phyloP scores from a whole-genome alignment of 1,140 invertebrate genomes.

The Brachionus rotundiformis region DNA sequence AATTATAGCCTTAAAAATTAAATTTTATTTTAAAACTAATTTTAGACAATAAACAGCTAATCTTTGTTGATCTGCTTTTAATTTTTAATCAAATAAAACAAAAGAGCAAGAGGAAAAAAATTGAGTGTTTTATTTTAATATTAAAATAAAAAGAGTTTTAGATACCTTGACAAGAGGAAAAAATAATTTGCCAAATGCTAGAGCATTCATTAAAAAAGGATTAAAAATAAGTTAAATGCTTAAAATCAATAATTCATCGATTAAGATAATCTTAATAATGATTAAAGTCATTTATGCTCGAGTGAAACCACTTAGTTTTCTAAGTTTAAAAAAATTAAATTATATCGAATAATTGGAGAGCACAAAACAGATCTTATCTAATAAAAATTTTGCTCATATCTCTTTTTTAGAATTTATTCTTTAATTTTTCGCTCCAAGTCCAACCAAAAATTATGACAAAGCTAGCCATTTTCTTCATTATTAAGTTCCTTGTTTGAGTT shows the following conservation, averaged over 20 bases:
- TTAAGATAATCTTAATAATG: conserved; percentile 31
- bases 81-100: neutral
- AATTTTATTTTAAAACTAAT: neutral
- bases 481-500: conserved; percentile 20
- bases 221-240: conserved; percentile 7
- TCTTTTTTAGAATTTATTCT: neutral
- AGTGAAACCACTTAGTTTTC: neutral
- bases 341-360: neutral
- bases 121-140: neutral
- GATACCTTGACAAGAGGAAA: neutral
- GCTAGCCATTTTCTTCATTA: neutral
- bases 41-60: conserved; percentile 2
- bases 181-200: neutral
- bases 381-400: neutral
- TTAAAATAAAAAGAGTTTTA: neutral
- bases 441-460: conserved; percentile 15
- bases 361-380: conserved; percentile 43
- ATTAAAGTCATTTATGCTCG: conserved; percentile 18
- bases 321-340: neutral
- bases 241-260: conserved; percentile 29
- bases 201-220: conserved; percentile 31
- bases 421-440: neutral
- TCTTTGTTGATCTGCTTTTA: neutral
- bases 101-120: neutral
- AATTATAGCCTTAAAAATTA: neutral